Conservation (phyloP, 2,113 vertebrate species). For the Phyllostomus discolor region DNA sequence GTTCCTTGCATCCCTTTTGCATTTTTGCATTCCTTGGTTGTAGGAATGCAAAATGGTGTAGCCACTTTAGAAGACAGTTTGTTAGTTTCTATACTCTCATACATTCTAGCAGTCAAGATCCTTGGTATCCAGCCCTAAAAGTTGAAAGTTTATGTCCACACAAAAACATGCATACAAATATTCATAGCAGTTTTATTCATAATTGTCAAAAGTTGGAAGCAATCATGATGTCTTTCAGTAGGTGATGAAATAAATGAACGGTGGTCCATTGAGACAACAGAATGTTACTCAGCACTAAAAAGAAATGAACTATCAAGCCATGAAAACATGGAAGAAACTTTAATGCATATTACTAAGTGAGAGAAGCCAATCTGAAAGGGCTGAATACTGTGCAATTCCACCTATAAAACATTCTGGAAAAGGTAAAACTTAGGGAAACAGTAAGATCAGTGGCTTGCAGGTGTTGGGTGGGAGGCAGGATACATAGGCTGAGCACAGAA, state of each 20-base stretch:
- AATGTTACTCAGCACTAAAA: background rate
- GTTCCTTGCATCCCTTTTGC: no score
- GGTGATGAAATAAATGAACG: background rate
- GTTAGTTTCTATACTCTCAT: background rate
- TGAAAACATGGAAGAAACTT: background rate
- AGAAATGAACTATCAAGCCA: background rate
- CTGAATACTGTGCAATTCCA: rapidly evolving
- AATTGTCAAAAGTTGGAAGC: background rate
- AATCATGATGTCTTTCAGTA: background rate
- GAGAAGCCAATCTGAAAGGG: background rate
- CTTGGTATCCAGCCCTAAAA: background rate
- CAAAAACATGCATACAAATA: background rate
- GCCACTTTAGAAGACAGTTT: background rate
- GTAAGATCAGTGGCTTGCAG: background rate
- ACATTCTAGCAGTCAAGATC: rapidly evolving
- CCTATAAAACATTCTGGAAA: background rate
- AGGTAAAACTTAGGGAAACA: background rate
- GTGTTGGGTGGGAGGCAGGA: rapidly evolving
- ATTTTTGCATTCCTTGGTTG: rapidly evolving
- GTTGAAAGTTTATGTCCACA: background rate
- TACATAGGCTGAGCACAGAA: background rate
- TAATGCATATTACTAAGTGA: background rate
- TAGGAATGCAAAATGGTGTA: rapidly evolving
- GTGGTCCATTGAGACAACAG: background rate
- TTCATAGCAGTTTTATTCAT: background rate